A percentile compares a stretch with the other conserved stretches of the same genome.
These are phyloP conservation scores for Tachina lurida DNA, from an alignment of 2,888 invertebrate species.

Conservation along the genomic window DNA sequence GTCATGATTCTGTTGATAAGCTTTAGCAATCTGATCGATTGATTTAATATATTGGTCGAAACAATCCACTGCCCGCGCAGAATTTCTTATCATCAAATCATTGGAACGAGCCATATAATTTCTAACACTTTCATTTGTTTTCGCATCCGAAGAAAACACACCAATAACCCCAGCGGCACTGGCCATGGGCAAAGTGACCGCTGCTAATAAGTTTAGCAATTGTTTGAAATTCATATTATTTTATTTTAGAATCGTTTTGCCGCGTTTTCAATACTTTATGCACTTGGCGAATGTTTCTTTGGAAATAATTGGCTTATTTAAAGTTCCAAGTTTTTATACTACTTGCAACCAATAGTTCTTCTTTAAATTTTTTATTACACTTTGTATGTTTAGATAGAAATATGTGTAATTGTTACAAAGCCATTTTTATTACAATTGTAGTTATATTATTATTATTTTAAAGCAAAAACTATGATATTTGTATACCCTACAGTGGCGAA, in stretches of 20 bases:
- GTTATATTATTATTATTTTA: neutral
- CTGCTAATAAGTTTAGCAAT: neutral
- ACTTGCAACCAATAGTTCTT: neutral
- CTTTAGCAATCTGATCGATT: constrained; percentile 44
- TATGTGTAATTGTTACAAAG: neutral
- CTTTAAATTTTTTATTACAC: neutral
- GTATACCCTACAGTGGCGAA: neutral
- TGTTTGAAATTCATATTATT: constrained; percentile 14
- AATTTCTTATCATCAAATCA: constrained; percentile 57
- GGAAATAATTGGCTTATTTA: neutral
- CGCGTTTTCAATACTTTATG: neutral
- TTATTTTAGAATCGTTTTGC: constrained; percentile 1
- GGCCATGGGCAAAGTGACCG: neutral
- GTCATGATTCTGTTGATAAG: constrained; percentile 65
- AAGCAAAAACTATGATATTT: neutral
- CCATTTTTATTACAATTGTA: neutral
- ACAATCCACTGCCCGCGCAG: constrained; percentile 73
- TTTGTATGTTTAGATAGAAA: neutral
- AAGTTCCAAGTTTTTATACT: constrained; percentile 20
- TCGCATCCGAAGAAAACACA: neutral
- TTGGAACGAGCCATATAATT: constrained; percentile 74
- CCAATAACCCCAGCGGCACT: neutral
- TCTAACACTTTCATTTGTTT: constrained; percentile 68
- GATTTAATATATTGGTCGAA: constrained; percentile 73
- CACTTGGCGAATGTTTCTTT: constrained; percentile 14